These are phyloP conservation scores for Zaprionus tsacasi DNA, from an alignment of 1,140 invertebrate species.

Conservation along the genomic window DNA sequence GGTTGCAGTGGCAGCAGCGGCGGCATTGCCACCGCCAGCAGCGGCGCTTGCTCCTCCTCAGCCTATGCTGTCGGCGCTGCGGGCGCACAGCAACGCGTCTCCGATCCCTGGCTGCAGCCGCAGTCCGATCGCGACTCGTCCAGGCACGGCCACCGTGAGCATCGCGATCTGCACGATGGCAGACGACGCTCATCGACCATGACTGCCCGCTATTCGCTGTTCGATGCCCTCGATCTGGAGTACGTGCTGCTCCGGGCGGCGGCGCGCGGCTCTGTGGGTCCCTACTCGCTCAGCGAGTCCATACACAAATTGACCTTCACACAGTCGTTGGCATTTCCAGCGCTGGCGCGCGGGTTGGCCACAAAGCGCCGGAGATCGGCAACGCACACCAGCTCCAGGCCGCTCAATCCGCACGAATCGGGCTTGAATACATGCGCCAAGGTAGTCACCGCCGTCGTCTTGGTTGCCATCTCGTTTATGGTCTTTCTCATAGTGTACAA, in stretches of 20 bases:
- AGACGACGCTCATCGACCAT: slow-evolving; percentile 85
- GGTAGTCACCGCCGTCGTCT: slow-evolving; percentile 88
- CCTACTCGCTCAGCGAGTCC: slow-evolving; percentile 89
- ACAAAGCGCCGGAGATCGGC: slow-evolving; percentile 87
- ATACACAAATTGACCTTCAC: slow-evolving; percentile 91
- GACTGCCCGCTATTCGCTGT: slow-evolving; percentile 87
- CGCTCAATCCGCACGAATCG: slow-evolving; percentile 86
- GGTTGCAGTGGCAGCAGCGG: slow-evolving; percentile 58
- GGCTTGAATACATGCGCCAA: slow-evolving; percentile 89
- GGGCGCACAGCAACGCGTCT: slow-evolving; percentile 84
- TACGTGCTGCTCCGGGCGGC: slow-evolving; percentile 89
- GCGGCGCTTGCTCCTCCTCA: slow-evolving; percentile 72
- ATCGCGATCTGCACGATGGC: slow-evolving; percentile 49
- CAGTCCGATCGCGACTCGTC: slow-evolving; percentile 75
- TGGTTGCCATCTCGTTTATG: slow-evolving; percentile 89
- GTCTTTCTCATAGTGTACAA: slow-evolving; percentile 91
- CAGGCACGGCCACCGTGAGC: slow-evolving; percentile 50
- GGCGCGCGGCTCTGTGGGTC: slow-evolving; percentile 89
- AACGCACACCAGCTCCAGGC: slow-evolving; percentile 85
- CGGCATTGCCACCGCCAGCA: slow-evolving; percentile 59
- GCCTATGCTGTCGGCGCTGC: slow-evolving; percentile 79
- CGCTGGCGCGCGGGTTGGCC: slow-evolving; percentile 88
- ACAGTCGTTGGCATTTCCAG: slow-evolving; percentile 90
- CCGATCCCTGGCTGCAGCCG: slow-evolving; percentile 84
- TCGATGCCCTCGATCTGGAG: slow-evolving; percentile 89